Evolutionary conservation across 1,140 invertebrate species (phyloP), one percentile per base, ranked within the genome.

Genomic region (Macrosteles quadrilineatus): DNA sequence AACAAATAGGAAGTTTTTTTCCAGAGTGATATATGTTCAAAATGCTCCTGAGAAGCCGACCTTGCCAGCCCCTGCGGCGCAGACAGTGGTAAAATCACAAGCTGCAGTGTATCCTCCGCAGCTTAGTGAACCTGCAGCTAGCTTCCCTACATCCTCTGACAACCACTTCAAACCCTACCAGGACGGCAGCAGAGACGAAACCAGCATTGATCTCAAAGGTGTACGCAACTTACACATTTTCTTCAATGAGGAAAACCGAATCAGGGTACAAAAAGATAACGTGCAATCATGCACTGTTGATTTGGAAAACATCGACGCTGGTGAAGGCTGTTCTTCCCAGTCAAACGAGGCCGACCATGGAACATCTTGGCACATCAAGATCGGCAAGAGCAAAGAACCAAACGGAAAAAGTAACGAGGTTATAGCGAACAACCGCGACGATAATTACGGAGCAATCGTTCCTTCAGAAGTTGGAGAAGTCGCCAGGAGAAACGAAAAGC

Each of bases 11-110:
- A n/a, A n/a, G n/a, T n/a, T n/a, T 68, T 70, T n/a, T 83, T 84
- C 63, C 77, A 91, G 90, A 78, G 93, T 97, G 73, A 91, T 97
- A 70, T 87, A 93, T 66, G 94, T 97, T 75, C 94, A 97, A 84
- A 95, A 94, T 81, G 92, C 91, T 45, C 91, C 92, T 0, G 91
- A 93, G 78, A 93, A 93, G 62, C 73, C 69, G 21, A 71, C 53
- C 25, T 36, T 71, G 27, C 59, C 59, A 27, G 53, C 66, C 6
- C 53, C 66, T 9, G 45, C 29, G 29, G 67, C 55, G 21, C 67
- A 45, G 12, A 27, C 50, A 17, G n/a, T 27, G 17, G 53, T 69
- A 30, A 36, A 32, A 45, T 23, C 45, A 27, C 32, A 47, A 21
- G 14, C 64, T 23, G 36, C 17, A 19, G 36, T 64, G 23, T 45